These are phyloP conservation scores for Camponotus pennsylvanicus DNA, from an alignment of 1,140 invertebrate genomes.

Conservation along the genomic window DNA sequence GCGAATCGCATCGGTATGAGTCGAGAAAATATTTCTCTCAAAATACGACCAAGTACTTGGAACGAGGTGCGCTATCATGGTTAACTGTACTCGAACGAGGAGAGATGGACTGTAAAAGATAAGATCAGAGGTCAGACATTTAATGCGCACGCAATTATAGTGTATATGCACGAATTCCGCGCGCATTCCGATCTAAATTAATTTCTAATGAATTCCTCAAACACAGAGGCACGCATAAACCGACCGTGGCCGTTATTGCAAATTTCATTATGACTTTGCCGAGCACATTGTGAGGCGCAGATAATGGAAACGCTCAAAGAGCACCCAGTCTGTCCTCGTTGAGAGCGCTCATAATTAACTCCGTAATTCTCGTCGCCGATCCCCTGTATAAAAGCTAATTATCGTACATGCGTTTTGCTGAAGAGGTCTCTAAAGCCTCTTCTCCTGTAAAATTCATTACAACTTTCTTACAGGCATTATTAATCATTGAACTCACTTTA, in stretches of 20 bases:
- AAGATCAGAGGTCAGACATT: conserved; percentile 33
- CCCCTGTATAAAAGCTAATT: conserved; percentile 56
- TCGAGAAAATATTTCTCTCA: conserved; percentile 24
- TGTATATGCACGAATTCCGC: conserved; percentile 1
- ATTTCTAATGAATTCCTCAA: conserved; percentile 55
- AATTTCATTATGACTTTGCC: conserved; percentile 60
- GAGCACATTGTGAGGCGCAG: conserved; percentile 31
- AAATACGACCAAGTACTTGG: neutral
- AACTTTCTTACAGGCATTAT: conserved; percentile 34
- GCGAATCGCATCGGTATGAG: neutral
- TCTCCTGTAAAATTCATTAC: conserved; percentile 41
- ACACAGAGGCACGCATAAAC: conserved; percentile 20
- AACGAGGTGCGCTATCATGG: neutral
- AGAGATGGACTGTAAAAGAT: conserved; percentile 28
- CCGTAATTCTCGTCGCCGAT: conserved; percentile 49
- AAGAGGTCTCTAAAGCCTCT: neutral
- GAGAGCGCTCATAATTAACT: conserved; percentile 56
- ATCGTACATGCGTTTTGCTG: conserved; percentile 42
- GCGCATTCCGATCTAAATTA: conserved; percentile 42
- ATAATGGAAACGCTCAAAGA: conserved; percentile 59
- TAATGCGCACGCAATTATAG: conserved; percentile 25
- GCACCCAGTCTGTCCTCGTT: conserved; percentile 39
- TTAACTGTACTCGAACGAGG: conserved; percentile 40
- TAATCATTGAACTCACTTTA: conserved; percentile 46
- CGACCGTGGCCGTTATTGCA: conserved; percentile 42